Percentiles rank a stretch among this genome's conserved stretches.
Conservation (phyloP, 2,888 invertebrate genomes). For the Andrena bucephala region DNA sequence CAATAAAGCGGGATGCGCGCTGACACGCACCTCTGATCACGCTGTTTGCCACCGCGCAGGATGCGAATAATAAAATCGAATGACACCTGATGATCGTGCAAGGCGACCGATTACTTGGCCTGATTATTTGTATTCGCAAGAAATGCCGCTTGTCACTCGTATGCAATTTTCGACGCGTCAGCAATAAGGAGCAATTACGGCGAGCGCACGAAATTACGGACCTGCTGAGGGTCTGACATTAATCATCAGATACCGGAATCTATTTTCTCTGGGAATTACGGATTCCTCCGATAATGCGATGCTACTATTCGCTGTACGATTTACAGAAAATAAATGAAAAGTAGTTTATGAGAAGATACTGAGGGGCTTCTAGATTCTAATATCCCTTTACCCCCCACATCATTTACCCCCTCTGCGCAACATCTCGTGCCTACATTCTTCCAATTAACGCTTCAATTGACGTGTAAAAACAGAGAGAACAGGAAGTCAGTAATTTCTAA, state of each 20-base stretch:
- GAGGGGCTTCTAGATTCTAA: too few relatives aligned
- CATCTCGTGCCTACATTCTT: too few relatives aligned
- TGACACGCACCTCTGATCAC: background rate
- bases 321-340: too few relatives aligned
- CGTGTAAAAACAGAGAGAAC: background rate
- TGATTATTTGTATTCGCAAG: background rate
- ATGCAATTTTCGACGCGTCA: background rate
- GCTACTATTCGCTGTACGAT: background rate
- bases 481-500: background rate
- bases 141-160: background rate
- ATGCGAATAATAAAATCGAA: conserved; percentile 13
- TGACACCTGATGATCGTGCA: conserved; percentile 5
- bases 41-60: background rate
- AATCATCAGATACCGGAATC: background rate
- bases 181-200: conserved; percentile 9
- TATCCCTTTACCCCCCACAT: too few relatives aligned
- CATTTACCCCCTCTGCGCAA: too few relatives aligned
- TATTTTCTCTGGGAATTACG: background rate
- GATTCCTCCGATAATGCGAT: background rate
- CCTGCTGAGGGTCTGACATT: background rate
- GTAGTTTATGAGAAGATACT: too few relatives aligned
- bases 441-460: too few relatives aligned
- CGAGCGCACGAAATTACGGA: background rate
- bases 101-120: background rate
- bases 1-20: conserved; percentile 3